Evolutionary conservation across 2,113 vertebrate species (phyloP), one percentile per base, ranked within the genome.

Genomic region (Tympanuchus pallidicinctus): DNA sequence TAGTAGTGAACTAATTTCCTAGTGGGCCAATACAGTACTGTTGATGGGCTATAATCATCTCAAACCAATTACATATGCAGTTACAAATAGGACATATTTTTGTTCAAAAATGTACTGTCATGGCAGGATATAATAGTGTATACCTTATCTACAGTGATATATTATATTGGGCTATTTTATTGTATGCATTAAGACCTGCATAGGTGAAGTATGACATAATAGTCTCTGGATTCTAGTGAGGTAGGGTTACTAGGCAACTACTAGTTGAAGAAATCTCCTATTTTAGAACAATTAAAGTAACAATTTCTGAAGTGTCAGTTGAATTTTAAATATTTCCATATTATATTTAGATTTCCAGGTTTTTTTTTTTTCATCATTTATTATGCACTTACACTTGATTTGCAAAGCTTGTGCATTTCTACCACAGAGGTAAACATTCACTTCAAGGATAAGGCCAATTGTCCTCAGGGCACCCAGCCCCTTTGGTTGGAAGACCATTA

Each of bases 211-310:
- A 20, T 79, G 42, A 71, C 32, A 40, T 52, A 63, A 66, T 24
- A 79, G n/a, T 78, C 45, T 59, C n/a, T 47, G 43, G 40, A 47
- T 71, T 93, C 3, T 50, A 50, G 70, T 57, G 42, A 8, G 9
- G 43, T 50, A 65, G 36, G 9, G 19, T 92, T 95, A 80, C 76
- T 47, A 93, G 74, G 77, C 32, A 95, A 85, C 56, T 85, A 11
- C 32, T 90, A 61, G 25, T 52, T 52, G 50, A 52, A 76, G 40
- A 25, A 88, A 78, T 71, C 13, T 76, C 9, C 75, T 72, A 17
- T 13, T 76, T 89, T 45, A 13, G 11, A 57, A 71, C 38, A 43
- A 61, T 74, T 86, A 74, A 81, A 74, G 28, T 60, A 90, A 72
- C 4, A 38, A 63, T 72, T 93, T 88, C 6, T 22, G 17, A 95